Evolutionary conservation across 2,888 invertebrate species (phyloP).

Genomic region (Torymus texanus): DNA sequence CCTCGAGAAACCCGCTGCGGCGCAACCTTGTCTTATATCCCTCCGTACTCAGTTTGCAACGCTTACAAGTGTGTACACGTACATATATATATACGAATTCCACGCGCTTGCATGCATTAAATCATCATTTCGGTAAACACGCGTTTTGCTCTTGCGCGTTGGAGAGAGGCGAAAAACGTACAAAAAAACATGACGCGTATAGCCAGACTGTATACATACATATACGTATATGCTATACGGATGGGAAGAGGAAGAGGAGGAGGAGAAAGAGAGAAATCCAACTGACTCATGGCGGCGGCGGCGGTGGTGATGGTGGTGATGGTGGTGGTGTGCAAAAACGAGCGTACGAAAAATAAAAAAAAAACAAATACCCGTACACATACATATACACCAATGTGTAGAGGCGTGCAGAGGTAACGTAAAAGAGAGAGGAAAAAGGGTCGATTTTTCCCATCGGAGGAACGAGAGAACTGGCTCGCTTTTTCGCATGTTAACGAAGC

Average conservation of each 20-base stretch:
- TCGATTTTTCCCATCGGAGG: conserved; percentile 22
- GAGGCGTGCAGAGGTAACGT: conserved; percentile 3
- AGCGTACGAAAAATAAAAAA: not conserved
- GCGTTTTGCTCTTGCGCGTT: not conserved
- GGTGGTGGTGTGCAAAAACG: no score
- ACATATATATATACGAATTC: not conserved
- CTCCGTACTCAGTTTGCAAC: no score
- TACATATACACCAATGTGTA: no score
- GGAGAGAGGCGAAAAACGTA: conserved; percentile 2
- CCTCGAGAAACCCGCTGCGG: not conserved
- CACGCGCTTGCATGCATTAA: conserved; percentile 34
- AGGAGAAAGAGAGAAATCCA: not conserved
- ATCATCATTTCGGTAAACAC: conserved; percentile 39
- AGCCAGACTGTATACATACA: no score
- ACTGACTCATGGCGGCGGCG: no score
- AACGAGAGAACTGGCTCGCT: not conserved
- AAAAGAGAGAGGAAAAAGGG: conserved; percentile 21
- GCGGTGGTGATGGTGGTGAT: no score
- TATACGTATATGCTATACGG: no score
- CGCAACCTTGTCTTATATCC: no score
- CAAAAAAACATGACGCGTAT: not conserved
- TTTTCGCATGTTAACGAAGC: conserved; percentile 42
- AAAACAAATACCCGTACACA: not conserved
- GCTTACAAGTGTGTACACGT: not conserved
- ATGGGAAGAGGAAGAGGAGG: no score